Conservation (phyloP, 2,113 vertebrate genomes). For the Asarcornis scutulata region DNA sequence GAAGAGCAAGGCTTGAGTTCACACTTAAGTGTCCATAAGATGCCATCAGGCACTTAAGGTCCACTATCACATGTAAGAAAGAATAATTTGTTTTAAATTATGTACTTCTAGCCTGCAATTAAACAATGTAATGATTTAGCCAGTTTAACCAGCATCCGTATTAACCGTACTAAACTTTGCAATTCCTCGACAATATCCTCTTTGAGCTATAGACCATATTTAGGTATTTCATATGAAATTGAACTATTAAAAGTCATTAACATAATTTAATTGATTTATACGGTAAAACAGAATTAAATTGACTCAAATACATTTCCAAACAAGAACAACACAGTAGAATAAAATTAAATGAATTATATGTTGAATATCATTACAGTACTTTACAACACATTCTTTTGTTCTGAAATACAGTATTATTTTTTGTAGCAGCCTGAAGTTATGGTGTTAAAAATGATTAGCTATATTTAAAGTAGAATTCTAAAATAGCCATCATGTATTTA, state of each 20-base stretch:
- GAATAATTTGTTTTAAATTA: neutral
- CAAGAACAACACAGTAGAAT: neutral
- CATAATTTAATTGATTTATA: neutral
- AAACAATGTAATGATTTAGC: neutral
- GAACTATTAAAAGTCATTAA: neutral
- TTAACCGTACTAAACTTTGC: neutral
- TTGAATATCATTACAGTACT: neutral
- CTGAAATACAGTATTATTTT: neutral
- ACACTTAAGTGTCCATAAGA: neutral
- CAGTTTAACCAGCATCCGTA: neutral
- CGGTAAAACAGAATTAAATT: neutral
- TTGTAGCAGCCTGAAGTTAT: neutral
- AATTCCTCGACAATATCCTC: neutral
- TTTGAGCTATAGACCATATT: neutral
- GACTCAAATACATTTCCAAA: neutral
- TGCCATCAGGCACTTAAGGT: neutral
- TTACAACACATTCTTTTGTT: neutral
- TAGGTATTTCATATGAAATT: neutral
- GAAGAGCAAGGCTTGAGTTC: neutral
- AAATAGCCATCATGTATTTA: neutral
- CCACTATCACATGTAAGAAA: neutral
- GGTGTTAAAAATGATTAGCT: neutral
- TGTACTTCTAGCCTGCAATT: neutral
- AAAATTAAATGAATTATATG: neutral
- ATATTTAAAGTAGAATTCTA: neutral